phyloP scores from a whole-genome alignment of 2,888 invertebrate genomes.

The Endomychus coccineus region DNA sequence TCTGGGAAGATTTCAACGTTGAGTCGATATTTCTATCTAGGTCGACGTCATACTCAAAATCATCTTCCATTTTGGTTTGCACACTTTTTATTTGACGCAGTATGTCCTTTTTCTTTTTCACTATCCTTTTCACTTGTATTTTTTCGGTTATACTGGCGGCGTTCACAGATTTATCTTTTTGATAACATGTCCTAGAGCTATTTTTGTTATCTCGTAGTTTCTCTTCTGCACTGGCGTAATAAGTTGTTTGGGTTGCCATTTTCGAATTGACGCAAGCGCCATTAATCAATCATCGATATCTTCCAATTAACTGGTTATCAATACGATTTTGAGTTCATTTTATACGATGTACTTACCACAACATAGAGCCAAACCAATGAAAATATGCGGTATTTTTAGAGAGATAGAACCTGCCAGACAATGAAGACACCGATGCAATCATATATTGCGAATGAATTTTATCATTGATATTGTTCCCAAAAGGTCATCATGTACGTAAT shows the following conservation, averaged over 20 bases:
- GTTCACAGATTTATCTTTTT: constrained; percentile 54
- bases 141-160: constrained; percentile 58
- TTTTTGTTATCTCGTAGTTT: constrained; percentile 56
- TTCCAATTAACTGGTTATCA: constrained; percentile 15
- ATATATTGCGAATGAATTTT: no score
- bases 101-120: constrained; percentile 45
- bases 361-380: no score
- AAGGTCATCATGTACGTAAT: no score
- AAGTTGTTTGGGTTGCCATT: no score
- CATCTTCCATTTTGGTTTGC: constrained; percentile 45
- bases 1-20: constrained; percentile 42
- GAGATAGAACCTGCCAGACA: no score
- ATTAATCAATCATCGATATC: constrained; percentile 19
- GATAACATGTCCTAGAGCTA: constrained; percentile 54
- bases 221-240: constrained; percentile 62
- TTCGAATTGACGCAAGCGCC: constrained; percentile 19
- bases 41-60: constrained; percentile 44
- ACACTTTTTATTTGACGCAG: constrained; percentile 41
- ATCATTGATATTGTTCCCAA: no score
- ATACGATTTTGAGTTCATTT: neutral
- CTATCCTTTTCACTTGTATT: constrained; percentile 50
- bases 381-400: no score
- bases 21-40: constrained; percentile 43
- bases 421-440: no score
- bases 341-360: neutral